Conservation (phyloP, 2,888 invertebrate species). For the Cenopis cana region DNA sequence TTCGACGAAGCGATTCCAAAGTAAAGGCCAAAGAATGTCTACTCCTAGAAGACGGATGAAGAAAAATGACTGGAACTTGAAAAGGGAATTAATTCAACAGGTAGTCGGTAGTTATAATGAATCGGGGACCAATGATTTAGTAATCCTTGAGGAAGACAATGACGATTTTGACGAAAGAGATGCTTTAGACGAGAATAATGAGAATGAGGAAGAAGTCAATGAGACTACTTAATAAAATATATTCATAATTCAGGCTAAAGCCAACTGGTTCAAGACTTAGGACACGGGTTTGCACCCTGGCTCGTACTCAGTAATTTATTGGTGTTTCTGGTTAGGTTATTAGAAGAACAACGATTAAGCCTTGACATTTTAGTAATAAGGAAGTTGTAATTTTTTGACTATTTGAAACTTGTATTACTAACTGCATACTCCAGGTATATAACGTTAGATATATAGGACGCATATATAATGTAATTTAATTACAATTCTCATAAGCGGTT, state of each 20-base stretch:
- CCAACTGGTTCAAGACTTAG: background rate
- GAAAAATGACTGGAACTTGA: constrained; percentile 30
- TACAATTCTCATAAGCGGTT: too few relatives aligned
- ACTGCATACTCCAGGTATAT: too few relatives aligned
- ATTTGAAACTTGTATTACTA: too few relatives aligned
- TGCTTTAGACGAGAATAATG: constrained; percentile 20
- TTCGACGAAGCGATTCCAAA: constrained; percentile 16
- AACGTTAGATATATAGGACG: too few relatives aligned
- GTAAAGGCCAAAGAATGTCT: constrained; percentile 26
- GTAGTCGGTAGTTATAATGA: constrained; percentile 10
- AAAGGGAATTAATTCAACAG: constrained; percentile 29
- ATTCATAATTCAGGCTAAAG: background rate
- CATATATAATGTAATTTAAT: too few relatives aligned
- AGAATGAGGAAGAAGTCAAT: background rate
- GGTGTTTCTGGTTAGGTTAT: background rate
- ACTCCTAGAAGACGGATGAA: constrained; percentile 18
- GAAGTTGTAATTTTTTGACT: too few relatives aligned
- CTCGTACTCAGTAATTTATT: background rate
- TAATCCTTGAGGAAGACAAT: constrained; percentile 9
- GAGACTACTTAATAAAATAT: constrained; percentile 6
- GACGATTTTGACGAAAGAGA: background rate
- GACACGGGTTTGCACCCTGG: background rate
- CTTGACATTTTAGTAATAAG: too few relatives aligned
- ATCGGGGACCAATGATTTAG: background rate
- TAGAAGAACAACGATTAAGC: too few relatives aligned